Percentiles rank a stretch among this genome's conserved stretches.
Evolutionary conservation across 1,140 invertebrate species (phyloP).

Genomic region (Drosophila persimilis): DNA sequence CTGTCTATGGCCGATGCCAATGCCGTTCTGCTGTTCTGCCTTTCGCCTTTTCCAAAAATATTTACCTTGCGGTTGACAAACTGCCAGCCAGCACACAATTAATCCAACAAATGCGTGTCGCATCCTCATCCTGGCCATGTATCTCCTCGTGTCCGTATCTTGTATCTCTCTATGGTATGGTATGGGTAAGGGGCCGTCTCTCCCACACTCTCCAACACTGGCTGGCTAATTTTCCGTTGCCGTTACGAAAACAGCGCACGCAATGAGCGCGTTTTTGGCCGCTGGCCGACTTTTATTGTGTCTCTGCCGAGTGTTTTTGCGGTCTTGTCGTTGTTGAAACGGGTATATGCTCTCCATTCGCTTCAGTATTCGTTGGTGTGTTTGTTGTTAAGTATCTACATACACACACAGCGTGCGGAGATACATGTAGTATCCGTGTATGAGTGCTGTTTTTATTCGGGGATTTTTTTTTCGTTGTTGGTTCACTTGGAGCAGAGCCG

Average conservation of each 20-base stretch:
- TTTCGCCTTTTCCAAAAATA: conserved; percentile 62
- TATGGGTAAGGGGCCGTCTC: too few species aligned
- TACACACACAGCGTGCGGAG: too few species aligned
- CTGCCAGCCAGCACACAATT: conserved; percentile 77
- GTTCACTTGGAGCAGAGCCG: background rate
- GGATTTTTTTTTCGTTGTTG: conserved; percentile 23
- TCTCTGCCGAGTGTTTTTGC: conserved; percentile 49
- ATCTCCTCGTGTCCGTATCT: conserved; percentile 11
- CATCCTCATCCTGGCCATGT: conserved; percentile 57
- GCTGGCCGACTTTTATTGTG: conserved; percentile 75
- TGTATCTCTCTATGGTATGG: conserved; percentile 5
- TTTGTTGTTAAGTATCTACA: too few species aligned
- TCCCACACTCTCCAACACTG: background rate
- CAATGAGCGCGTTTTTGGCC: conserved; percentile 77
- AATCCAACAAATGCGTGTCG: conserved; percentile 78
- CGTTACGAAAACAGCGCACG: conserved; percentile 73
- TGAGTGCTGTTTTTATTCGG: conserved; percentile 17
- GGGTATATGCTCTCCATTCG: too few species aligned
- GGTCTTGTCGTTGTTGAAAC: conserved; percentile 8
- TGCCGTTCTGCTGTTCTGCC: background rate
- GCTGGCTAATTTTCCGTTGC: conserved; percentile 56
- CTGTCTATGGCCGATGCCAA: conserved; percentile 26
- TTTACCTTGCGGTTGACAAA: conserved; percentile 83
- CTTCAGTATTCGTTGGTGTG: too few species aligned
- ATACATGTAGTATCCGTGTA: background rate